phyloP scores from a whole-genome alignment of 2,888 invertebrate genomes.

The Thalpophila matura region DNA sequence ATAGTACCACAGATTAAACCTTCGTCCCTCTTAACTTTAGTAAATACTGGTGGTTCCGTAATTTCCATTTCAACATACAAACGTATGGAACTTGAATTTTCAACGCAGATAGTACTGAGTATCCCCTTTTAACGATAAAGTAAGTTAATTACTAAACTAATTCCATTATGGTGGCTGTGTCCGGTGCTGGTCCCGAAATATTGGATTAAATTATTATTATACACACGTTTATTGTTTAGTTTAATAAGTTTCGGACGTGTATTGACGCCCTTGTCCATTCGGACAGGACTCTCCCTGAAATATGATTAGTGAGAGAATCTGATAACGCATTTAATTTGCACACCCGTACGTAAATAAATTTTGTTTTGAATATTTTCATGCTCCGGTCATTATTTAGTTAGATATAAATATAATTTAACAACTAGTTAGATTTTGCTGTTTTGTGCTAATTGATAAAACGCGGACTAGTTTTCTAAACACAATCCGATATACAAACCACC shows the following conservation, averaged over 20 bases:
- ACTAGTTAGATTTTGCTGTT: not conserved
- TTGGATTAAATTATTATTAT: conserved; percentile 69
- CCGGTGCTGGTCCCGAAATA: conserved; percentile 67
- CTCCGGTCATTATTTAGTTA: not conserved
- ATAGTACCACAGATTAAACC: conserved; percentile 67
- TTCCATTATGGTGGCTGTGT: conserved; percentile 76
- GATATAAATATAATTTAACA: not conserved
- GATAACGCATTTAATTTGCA: conserved; percentile 53
- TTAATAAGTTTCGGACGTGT: conserved; percentile 55
- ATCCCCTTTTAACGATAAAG: conserved; percentile 80
- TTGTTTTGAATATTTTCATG: conserved; percentile 9
- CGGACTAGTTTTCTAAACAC: not conserved
- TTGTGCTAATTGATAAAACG: too few species aligned
- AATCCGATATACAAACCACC: not conserved
- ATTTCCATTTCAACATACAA: conserved; percentile 66
- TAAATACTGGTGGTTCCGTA: conserved; percentile 66
- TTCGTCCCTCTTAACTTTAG: conserved; percentile 67
- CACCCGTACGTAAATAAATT: conserved; percentile 10
- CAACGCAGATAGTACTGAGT: conserved; percentile 71
- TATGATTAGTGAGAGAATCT: conserved; percentile 33
- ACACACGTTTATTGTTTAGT: conserved; percentile 65
- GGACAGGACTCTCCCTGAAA: conserved; percentile 37
- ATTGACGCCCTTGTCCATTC: conserved; percentile 49
- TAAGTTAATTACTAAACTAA: conserved; percentile 83
- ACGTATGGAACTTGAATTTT: conserved; percentile 77